Evolutionary conservation across 1,140 invertebrate species (phyloP).

Genomic region (Leguminivora glycinivorella): DNA sequence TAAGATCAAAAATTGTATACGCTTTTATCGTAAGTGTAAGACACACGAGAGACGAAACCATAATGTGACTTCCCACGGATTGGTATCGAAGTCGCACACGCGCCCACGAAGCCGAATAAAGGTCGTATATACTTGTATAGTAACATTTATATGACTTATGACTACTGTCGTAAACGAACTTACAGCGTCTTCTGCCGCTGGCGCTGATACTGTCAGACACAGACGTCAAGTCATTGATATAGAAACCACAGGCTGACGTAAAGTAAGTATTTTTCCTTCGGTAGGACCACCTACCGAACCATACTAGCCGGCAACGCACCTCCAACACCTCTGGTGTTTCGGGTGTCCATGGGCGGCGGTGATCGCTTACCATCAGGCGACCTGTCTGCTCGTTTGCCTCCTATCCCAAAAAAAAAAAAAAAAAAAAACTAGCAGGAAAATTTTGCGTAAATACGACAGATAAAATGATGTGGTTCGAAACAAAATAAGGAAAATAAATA

Average conservation of each 20-base stretch:
- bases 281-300: too few species aligned
- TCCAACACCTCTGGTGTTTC: too few species aligned
- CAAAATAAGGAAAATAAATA: not conserved
- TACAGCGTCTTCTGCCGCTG: not conserved
- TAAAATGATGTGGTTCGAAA: not conserved
- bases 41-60: conserved; percentile 35
- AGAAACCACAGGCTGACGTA: conserved; percentile 16
- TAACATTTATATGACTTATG: conserved; percentile 5
- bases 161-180: conserved; percentile 18
- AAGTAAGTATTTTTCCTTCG: not conserved
- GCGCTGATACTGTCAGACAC: not conserved
- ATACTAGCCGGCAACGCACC: too few species aligned
- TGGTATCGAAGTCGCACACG: conserved; percentile 39
- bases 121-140: conserved; percentile 28
- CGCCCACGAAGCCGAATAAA: conserved; percentile 38
- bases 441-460: not conserved
- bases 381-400: too few species aligned
- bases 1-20: not conserved
- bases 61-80: conserved; percentile 53
- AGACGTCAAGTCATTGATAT: conserved; percentile 5
- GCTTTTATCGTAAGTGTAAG: conserved; percentile 6
- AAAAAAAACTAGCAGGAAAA: not conserved
- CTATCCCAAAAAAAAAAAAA: too few species aligned
- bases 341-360: too few species aligned
- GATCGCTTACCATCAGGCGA: too few species aligned